Base-by-base conservation (phyloP, 2,797 vertebrate genomes). In the Xiphorhynchus erythropygius region DNA sequence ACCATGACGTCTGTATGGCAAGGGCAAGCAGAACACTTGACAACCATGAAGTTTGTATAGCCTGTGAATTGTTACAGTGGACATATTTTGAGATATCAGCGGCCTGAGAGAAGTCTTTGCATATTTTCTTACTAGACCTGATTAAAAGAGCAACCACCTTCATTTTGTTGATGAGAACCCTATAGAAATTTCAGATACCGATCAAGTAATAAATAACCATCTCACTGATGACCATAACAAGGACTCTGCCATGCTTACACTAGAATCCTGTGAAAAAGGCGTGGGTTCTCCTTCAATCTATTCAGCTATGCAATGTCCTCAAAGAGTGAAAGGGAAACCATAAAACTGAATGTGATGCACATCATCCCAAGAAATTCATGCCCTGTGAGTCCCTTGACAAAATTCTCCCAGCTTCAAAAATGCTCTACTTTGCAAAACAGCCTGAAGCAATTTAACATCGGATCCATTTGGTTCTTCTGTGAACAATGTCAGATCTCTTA, bases 1-100 rank as follows among this genome's bases (percentile, higher is more conserved):
- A 96, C 97, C 97, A 93, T 97, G 97, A 97, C 90, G 60, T 94
- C 90, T 95, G 46, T 84, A 95, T 46, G 69, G 96, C 90, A 75
- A 86, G 74, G 60, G 95, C 71, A 90, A 87, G 96, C 90, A 96
- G 81, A 95, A 93, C 67, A 88, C 73, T 92, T 97, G 97, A 97
- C 97, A 97, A 93, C 96, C 97, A 97, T 97, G 97, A 97, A 90
- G 96, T 87, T 39, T 93, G 89, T 70, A 83, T 67, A 93, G 96
- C 83, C 67, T 90, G 64, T 42, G 95, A 96, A 96, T 95, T 92
- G 94, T 93, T 97, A 96, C 95, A 96, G 89, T 96, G 94, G 64
- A 85, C 90, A 93, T 95, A 96, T 94, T 96, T 95, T 88, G 92
- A 97, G 75, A 83, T 89, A 86, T 81, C 95, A 93, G 87, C 56